phyloP scores from a whole-genome alignment of 2,797 vertebrate genomes.

The Pseudochirops cupreus region DNA sequence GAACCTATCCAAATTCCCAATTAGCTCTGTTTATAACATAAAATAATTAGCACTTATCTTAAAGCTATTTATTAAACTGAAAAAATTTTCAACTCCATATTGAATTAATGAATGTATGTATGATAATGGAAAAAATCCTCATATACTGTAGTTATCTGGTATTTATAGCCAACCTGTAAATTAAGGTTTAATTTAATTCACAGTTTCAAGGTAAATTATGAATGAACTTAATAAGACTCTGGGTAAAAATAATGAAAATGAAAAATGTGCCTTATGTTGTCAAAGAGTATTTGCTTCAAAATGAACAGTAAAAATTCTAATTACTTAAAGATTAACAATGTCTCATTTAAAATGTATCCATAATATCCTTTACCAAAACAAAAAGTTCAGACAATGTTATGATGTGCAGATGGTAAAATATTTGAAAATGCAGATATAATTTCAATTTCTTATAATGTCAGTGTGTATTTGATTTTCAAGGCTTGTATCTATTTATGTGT shows the following conservation, averaged over 20 bases:
- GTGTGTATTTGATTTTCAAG: constrained; percentile 47
- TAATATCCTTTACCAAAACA: constrained; percentile 52
- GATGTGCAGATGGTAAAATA: constrained; percentile 51
- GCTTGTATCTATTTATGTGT: constrained; percentile 35
- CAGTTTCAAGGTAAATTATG: constrained; percentile 37
- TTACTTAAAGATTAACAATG: constrained; percentile 54
- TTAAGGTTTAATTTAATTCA: constrained; percentile 32
- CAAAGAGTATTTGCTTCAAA: constrained; percentile 55
- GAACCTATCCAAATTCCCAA: constrained; percentile 35
- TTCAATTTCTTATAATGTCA: constrained; percentile 54
- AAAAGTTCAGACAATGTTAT: constrained; percentile 60
- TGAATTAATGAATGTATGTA: constrained; percentile 44
- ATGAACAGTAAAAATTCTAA: constrained; percentile 49
- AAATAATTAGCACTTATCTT: constrained; percentile 48
- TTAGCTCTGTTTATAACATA: constrained; percentile 24
- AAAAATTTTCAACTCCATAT: constrained; percentile 35
- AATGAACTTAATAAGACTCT: constrained; percentile 48
- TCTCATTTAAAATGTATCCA: constrained; percentile 3
- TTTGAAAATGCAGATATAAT: constrained; percentile 58
- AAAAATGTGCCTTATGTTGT: constrained; percentile 31
- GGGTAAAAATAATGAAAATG: constrained; percentile 37
- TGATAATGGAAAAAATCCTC: constrained; percentile 47
- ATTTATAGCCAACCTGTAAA: constrained; percentile 46
- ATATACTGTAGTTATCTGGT: constrained; percentile 42
- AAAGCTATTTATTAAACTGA: constrained; percentile 58